Percentiles rank a stretch among this genome's conserved stretches.
These are phyloP conservation scores for Argynnis bischoffii DNA, from an alignment of 2,888 invertebrate species.

Conservation along the genomic window DNA sequence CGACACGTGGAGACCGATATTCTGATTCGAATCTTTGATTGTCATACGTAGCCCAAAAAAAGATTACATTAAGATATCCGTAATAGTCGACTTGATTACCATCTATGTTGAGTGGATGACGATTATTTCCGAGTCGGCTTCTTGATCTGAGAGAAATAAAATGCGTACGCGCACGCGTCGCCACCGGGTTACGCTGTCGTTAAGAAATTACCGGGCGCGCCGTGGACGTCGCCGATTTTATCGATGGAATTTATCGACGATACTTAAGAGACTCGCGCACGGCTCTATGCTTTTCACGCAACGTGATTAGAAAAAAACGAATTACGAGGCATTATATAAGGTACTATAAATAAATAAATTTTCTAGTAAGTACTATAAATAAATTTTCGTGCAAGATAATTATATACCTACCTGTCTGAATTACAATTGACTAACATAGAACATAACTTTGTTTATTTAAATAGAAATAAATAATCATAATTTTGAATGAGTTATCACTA, in stretches of 20 bases:
- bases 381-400: slow-evolving; percentile 20
- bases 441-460: too few relatives aligned
- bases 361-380: slow-evolving; percentile 24
- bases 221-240: slow-evolving; percentile 78
- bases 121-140: slow-evolving; percentile 78
- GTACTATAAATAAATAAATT: slow-evolving; percentile 26
- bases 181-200: slow-evolving; percentile 82
- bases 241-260: slow-evolving; percentile 81
- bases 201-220: slow-evolving; percentile 79
- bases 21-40: slow-evolving; percentile 61
- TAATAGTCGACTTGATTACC: slow-evolving; percentile 79
- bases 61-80: slow-evolving; percentile 74
- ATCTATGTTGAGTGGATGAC: slow-evolving; percentile 79
- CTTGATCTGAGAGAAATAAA: slow-evolving; percentile 75
- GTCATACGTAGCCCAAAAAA: slow-evolving; percentile 62
- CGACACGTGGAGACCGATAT: slow-evolving; percentile 47
- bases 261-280: slow-evolving; percentile 62
- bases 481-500: too few relatives aligned
- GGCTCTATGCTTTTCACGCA: slow-evolving; percentile 52
- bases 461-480: too few relatives aligned
- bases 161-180: slow-evolving; percentile 79
- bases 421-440: too few relatives aligned
- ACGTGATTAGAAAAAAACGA: slow-evolving; percentile 49
- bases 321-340: slow-evolving; percentile 37
- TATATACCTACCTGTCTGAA: background rate